Evolutionary conservation across 2,888 invertebrate species (phyloP), one percentile per base, ranked within the genome.

Genomic region (Zhuqinia jingwanae): DNA sequence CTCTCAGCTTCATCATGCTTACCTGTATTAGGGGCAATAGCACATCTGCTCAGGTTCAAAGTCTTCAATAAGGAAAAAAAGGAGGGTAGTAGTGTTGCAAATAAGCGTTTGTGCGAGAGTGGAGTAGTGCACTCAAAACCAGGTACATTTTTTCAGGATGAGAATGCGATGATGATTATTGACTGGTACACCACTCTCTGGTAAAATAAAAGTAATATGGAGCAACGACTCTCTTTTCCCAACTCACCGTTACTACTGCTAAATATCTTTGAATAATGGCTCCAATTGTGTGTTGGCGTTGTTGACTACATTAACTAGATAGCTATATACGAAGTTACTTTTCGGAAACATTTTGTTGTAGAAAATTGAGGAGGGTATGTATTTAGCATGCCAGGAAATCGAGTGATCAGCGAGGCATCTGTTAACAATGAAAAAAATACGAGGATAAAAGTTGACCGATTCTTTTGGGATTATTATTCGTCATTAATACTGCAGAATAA

Each of bases 31-130:
- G 80, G 85, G 85, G 85, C 80, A 85, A 73, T 73, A 80, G 85
- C 85, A 85, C 85, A 85, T 85, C 85, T 80, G 70, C 78, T 80
- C 75, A 85, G 85, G 85, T 85, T 85, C 85, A 85, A 85, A 85
- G 85, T 85, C 80, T 85, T 80, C 25, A 79, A 56, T 78, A 22
- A 77, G 77, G 78, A 73, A 65, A 63, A 77, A 65, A 76, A 85
- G 84, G 73, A 84, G 77, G 84, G 76, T 84, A 84, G 30, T 45
- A 75, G 75, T 75, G 75, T 75, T 75, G 53, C 75, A 42, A 58
- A 47, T 56, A 53, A 22, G 22, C 56, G 15, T 27, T 22, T 47
- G 10, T 53, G 47, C 8, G 45, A 45, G 60, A 60, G 75, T 68
- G 30, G 30, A n/a, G 36, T 8, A 50, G 56, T 50, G 70, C 73